These are phyloP conservation scores for Coracopsis vasa DNA, from an alignment of 2,113 vertebrate genomes.

Conservation along the genomic window DNA sequence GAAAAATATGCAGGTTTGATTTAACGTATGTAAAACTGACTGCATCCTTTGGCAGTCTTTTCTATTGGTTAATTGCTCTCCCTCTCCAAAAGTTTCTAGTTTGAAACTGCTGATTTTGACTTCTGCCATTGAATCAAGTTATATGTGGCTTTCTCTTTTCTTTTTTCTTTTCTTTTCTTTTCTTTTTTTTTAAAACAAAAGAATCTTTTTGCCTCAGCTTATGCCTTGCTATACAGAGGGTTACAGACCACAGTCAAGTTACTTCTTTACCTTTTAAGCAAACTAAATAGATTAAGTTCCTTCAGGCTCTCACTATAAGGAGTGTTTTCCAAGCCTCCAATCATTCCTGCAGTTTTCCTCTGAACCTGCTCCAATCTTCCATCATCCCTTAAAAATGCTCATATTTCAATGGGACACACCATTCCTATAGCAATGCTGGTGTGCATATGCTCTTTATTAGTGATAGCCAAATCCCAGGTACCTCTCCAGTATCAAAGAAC, in stretches of 20 bases:
- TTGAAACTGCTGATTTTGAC: background rate
- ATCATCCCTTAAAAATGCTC: background rate
- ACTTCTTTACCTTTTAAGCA: background rate
- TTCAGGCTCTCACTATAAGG: background rate
- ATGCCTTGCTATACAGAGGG: background rate
- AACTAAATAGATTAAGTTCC: background rate
- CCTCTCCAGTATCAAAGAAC: background rate
- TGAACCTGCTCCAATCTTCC: slow-evolving; percentile 21
- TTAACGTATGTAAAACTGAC: background rate
- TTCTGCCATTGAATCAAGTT: background rate
- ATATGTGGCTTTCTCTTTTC: background rate
- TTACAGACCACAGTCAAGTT: background rate
- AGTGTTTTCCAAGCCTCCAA: background rate
- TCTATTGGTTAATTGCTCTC: background rate
- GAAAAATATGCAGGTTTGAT: background rate
- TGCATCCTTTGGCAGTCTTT: background rate
- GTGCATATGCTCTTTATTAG: background rate
- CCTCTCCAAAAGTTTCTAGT: background rate
- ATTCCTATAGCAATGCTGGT: background rate
- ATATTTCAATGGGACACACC: background rate
- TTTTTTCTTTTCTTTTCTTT: background rate
- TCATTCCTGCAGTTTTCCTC: background rate
- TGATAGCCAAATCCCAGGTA: background rate
- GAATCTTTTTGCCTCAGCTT: background rate
- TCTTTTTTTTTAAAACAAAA: background rate